Base-by-base conservation (phyloP, 1,140 invertebrate genomes). In the Lepidotrigona ventralis region DNA sequence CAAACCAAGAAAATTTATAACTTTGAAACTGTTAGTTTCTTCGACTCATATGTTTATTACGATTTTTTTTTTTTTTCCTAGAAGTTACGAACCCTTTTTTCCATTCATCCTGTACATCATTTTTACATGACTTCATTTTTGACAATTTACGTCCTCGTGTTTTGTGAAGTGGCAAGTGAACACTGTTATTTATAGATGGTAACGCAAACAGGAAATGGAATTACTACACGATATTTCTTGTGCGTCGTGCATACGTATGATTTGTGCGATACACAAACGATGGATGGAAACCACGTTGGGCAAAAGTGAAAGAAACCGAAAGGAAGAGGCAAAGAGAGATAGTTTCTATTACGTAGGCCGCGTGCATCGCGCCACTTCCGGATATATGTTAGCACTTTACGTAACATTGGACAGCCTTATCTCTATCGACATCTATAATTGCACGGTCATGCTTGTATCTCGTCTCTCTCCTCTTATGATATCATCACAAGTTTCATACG, bases 371-470 rank as follows among this genome's bases (percentile, higher is more conserved):
- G 39, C 33, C 53, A 76, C 17, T 86, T 86, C 85, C 85, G 69
- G 78, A 86, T 46, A 46, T 46, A 46, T 73, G 69, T 56, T 85
- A 86, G 26, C 29, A 26, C 11, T 86, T 86, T 81, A 81, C 19
- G 39, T 69, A 85, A 85, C 53, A 15, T 71, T 26, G 23, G 17
- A 3, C 1, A 23, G 63, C 51, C 54, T 86, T 85, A 85, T 85
- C 74, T 64, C 19, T 79, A 84, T 86, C 56, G 68, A 58, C 63
- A 21, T 51, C 17, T 56, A 26, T 70, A 80, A 84, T 56, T 60
- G 19, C n/a, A 64, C 19, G 39, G 0, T 64, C 51, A 15, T 23
- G 11, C 4, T 26, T 26, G 39, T 51, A 63, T 29, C 46, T 29
- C 29, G 17, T 21, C 60, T 15, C 19, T 0, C 39, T 17, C 66